Evolutionary conservation across 2,113 vertebrate genomes (phyloP), one percentile per base, ranked within the genome.

Genomic region (Percina caprodes): DNA sequence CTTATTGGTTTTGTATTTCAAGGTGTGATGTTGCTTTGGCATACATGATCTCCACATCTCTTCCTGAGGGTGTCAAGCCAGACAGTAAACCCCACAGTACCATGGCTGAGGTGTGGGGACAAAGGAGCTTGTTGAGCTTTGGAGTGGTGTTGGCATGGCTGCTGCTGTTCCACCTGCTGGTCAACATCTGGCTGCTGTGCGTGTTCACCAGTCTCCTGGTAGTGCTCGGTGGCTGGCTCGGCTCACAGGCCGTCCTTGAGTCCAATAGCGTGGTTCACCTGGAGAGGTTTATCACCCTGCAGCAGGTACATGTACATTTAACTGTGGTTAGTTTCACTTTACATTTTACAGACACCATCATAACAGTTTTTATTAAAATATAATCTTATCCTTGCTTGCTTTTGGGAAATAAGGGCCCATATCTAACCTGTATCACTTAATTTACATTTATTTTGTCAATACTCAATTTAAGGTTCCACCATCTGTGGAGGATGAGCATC

Each of bases 191-290:
- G 96, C 92, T 94, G 0, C 93, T 99, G 39, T 96, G 95, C 13
- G 70, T 97, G 66, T 95, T 98, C 69, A 98, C 95, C 0, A 96
- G 94, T 14, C 68, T 94, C n/a, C 80, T 99, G 65, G 83, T 95
- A 1, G 95, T 94, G 13, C 87, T 98, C 14, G 97, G 97, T 0
- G 96, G 96, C 2, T 99, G 98, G 97, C 73, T 98, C 23, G 96
- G 96, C 2, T 95, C 96, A 0, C 94, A 91, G 1, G 93, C 93
- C 0, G 48, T 96, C 6, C 52, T 93, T 0, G 90, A 91, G 19
- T 93, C 49, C 8, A 87, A 92, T 16, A 93, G 92, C 8, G 86
- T 94, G 0, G 80, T 99, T 66, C 97, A 97, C 35, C 86, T 99
- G 58, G 97, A 99, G 84, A 95, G 95, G 1, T 98, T 99, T 6